These are phyloP conservation scores for Hemicordylus capensis DNA, from an alignment of 2,113 vertebrate species.

Conservation along the genomic window DNA sequence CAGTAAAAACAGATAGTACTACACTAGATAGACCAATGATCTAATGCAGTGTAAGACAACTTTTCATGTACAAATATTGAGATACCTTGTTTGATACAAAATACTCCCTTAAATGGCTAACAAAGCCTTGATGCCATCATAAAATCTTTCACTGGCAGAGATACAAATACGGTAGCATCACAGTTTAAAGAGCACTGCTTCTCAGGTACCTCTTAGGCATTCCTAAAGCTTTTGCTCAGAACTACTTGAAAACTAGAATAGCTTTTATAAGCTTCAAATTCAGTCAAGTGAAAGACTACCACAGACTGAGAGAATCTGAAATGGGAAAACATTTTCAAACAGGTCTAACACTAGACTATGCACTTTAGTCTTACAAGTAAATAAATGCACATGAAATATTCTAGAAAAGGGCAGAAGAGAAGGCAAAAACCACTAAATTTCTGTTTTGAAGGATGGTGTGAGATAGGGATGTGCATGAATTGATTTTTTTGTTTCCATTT, in stretches of 20 bases:
- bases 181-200: not conserved
- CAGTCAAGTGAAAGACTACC: not conserved
- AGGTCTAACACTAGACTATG: not conserved
- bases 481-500: no score
- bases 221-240: not conserved
- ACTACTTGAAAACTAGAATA: not conserved
- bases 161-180: no score
- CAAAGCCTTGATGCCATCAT: not conserved
- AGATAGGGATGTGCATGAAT: no score
- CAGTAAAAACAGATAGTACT: not conserved
- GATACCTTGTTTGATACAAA: not conserved
- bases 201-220: not conserved
- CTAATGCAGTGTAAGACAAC: not conserved
- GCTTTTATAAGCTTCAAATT: constrained; percentile 10
- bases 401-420: not conserved
- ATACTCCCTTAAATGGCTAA: not conserved
- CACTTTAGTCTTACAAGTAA: not conserved
- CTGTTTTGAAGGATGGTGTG: not conserved
- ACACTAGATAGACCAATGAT: not conserved
- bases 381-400: not conserved
- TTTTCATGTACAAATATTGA: not conserved
- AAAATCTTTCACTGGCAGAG: not conserved
- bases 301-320: not conserved
- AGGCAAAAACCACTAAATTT: not conserved
- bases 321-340: not conserved